These are phyloP conservation scores for Cynaeus angustus DNA, from an alignment of 2,888 invertebrate species.

Conservation along the genomic window DNA sequence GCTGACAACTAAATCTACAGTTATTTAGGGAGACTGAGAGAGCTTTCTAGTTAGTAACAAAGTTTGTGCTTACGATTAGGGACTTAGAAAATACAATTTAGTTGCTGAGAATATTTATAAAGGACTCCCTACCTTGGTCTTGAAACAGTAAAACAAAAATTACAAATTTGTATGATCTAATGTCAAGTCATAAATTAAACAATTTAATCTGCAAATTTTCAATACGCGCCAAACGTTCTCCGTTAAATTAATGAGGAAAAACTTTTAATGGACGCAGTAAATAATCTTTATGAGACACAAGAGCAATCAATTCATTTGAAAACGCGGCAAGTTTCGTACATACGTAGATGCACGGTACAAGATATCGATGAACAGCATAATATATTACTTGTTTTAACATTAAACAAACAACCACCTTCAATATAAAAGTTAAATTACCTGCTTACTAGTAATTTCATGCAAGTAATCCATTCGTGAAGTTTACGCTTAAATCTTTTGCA, in stretches of 20 bases:
- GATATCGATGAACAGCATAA: no score
- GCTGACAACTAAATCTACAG: background rate
- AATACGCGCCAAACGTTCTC: background rate
- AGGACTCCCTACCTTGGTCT: background rate
- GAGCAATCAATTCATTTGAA: slow-evolving; percentile 9
- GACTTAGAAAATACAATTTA: slow-evolving; percentile 1
- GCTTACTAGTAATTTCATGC: background rate
- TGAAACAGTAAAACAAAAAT: slow-evolving; percentile 1
- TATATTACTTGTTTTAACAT: no score
- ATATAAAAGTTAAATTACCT: no score
- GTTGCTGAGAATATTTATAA: background rate
- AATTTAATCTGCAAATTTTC: slow-evolving; percentile 5
- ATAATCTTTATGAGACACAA: slow-evolving; percentile 9
- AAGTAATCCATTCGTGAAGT: background rate
- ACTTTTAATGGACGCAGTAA: slow-evolving; percentile 19
- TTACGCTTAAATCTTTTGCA: no score
- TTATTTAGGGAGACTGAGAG: background rate
- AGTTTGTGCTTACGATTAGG: background rate
- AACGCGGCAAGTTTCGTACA: background rate
- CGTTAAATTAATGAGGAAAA: slow-evolving; percentile 12
- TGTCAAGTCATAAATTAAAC: background rate
- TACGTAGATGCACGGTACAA: no score
- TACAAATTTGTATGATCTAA: background rate
- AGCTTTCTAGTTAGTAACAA: slow-evolving; percentile 1
- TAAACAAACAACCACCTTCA: no score